These are phyloP conservation scores for Pristionchus fissidentatus DNA, from an alignment of 2,888 invertebrate species.

Conservation along the genomic window DNA sequence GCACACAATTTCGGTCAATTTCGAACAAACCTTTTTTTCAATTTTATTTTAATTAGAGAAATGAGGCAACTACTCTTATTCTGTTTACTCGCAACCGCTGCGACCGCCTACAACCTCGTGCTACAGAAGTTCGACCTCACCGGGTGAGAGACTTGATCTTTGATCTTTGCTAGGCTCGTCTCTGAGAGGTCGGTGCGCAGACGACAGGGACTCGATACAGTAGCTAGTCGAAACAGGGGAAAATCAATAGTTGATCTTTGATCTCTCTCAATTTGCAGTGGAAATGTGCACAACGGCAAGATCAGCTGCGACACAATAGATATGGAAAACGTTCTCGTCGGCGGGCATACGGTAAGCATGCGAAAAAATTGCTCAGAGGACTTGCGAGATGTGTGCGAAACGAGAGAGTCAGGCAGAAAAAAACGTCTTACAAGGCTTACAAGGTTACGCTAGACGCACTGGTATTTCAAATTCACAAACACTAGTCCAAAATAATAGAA, in stretches of 20 bases:
- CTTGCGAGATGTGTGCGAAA: too few relatives aligned
- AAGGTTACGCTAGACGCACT: too few relatives aligned
- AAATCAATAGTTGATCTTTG: neutral
- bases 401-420: too few relatives aligned
- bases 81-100: slow-evolving; percentile 4
- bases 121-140: slow-evolving; percentile 4
- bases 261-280: slow-evolving; percentile 22
- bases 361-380: too few relatives aligned
- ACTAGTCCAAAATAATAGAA: too few relatives aligned
- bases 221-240: neutral
- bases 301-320: neutral
- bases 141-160: slow-evolving; percentile 18
- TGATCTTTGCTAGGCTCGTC: slow-evolving; percentile 23
- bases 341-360: neutral
- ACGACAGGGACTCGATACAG: too few relatives aligned
- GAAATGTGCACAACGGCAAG: neutral
- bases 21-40: neutral
- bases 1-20: neutral
- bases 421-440: too few relatives aligned
- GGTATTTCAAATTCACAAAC: too few relatives aligned
- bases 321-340: neutral
- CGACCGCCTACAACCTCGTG: neutral
- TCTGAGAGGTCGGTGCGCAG: too few relatives aligned
- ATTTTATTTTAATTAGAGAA: neutral
- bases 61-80: slow-evolving; percentile 1